A percentile compares a stretch with the other conserved stretches of the same genome.
Evolutionary conservation across 2,113 vertebrate species (phyloP).

Genomic region (Atlantisia rogersi): DNA sequence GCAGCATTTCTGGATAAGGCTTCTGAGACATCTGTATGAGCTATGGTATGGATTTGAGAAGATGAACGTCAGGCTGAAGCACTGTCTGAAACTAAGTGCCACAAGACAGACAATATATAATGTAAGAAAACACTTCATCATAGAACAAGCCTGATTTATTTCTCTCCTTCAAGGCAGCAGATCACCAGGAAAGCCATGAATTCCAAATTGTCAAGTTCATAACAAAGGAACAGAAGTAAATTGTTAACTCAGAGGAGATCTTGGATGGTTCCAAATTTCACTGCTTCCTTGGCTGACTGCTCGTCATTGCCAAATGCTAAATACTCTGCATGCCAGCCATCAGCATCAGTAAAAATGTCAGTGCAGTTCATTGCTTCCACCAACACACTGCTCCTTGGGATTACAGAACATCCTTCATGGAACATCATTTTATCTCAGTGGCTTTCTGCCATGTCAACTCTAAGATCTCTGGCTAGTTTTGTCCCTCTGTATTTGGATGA

Average conservation of each 20-base stretch:
- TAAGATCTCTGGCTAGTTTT: neutral
- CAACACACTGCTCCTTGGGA: neutral
- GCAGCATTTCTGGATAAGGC: neutral
- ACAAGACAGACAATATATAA: neutral
- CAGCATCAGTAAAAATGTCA: neutral
- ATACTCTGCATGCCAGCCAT: neutral
- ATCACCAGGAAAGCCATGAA: neutral
- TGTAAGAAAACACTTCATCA: neutral
- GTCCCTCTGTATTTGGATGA: neutral
- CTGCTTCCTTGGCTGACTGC: neutral
- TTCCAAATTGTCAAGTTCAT: neutral
- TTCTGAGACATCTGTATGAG: neutral
- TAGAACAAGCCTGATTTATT: neutral
- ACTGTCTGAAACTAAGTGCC: neutral
- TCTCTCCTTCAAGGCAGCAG: conserved; percentile 3
- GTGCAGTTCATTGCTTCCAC: neutral
- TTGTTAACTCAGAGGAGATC: neutral
- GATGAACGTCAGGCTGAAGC: neutral
- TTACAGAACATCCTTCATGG: conserved; percentile 16
- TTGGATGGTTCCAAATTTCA: neutral
- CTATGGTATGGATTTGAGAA: neutral
- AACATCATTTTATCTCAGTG: neutral
- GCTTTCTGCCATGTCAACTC: neutral
- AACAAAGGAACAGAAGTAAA: conserved; percentile 27
- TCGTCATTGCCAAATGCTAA: conserved; percentile 6